A percentile compares a stretch with the other conserved stretches of the same genome.
Evolutionary conservation across 1,140 invertebrate genomes (phyloP).

Genomic region (Leptopilina clavipes): DNA sequence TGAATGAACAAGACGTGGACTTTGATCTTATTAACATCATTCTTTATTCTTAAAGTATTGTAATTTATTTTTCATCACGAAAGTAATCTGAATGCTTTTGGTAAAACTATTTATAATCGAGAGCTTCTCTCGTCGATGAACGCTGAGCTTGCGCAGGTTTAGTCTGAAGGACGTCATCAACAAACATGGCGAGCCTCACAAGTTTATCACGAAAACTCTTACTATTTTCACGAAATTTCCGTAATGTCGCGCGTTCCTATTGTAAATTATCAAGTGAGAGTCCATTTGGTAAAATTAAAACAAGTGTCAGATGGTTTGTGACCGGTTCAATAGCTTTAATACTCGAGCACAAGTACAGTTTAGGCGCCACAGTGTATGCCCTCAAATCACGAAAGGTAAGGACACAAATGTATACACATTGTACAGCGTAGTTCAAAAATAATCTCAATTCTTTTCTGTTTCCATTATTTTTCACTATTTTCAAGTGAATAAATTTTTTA

Average conservation of each 20-base stretch:
- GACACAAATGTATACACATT: constrained; percentile 23
- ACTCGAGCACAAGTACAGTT: constrained; percentile 50
- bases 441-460: not conserved
- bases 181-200: constrained; percentile 55
- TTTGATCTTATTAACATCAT: not conserved
- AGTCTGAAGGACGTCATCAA: not conserved
- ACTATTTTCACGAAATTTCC: constrained; percentile 41
- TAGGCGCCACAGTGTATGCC: constrained; percentile 55
- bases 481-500: too few species aligned
- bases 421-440: constrained; percentile 15
- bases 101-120: constrained; percentile 24
- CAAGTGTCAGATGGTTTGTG: constrained; percentile 43
- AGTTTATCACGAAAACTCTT: constrained; percentile 39
- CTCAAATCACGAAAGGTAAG: constrained; percentile 60
- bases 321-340: constrained; percentile 51
- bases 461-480: too few species aligned
- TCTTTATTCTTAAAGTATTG: not conserved
- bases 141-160: constrained; percentile 26
- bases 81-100: not conserved
- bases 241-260: constrained; percentile 42
- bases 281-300: constrained; percentile 35
- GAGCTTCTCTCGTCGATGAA: not conserved
- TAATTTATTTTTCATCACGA: not conserved
- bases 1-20: not conserved
- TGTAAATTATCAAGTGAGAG: constrained; percentile 33